Percentiles rank a stretch among this genome's conserved stretches.
These are phyloP conservation scores for Pycnonotus jocosus DNA, from an alignment of 2,113 vertebrate genomes.

Conservation along the genomic window DNA sequence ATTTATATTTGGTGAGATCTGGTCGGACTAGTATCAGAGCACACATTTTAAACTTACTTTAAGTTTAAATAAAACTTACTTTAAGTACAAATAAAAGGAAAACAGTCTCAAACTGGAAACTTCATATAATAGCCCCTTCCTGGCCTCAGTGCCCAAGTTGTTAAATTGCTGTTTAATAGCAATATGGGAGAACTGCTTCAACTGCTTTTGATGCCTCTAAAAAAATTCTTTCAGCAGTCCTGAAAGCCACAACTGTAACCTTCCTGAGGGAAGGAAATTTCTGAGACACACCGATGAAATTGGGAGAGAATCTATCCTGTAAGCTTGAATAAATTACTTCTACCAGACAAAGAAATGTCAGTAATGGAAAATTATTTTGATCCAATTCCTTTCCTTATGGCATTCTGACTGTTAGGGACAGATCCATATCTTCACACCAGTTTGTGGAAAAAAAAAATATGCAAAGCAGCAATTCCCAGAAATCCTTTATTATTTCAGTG, in stretches of 20 bases:
- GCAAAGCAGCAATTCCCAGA: constrained; percentile 1
- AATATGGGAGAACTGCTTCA: background rate
- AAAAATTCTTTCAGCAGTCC: background rate
- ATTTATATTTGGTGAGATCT: background rate
- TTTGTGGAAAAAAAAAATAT: background rate
- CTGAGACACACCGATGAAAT: background rate
- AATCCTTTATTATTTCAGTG: background rate
- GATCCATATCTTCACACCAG: background rate
- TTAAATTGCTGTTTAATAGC: background rate
- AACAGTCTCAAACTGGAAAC: background rate
- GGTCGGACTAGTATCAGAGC: background rate
- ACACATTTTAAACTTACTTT: background rate
- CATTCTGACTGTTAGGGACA: background rate
- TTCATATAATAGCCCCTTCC: background rate
- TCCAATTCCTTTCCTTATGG: background rate
- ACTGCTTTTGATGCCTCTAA: background rate
- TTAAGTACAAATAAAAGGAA: background rate
- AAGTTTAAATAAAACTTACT: no score
- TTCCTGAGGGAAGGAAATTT: background rate
- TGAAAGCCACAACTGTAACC: background rate
- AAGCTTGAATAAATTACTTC: background rate
- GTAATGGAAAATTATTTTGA: background rate
- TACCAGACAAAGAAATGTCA: background rate
- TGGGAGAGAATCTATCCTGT: background rate
- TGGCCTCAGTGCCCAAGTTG: background rate